Evolutionary conservation across 2,797 vertebrate species (phyloP).

Genomic region (Rhincodon typus): DNA sequence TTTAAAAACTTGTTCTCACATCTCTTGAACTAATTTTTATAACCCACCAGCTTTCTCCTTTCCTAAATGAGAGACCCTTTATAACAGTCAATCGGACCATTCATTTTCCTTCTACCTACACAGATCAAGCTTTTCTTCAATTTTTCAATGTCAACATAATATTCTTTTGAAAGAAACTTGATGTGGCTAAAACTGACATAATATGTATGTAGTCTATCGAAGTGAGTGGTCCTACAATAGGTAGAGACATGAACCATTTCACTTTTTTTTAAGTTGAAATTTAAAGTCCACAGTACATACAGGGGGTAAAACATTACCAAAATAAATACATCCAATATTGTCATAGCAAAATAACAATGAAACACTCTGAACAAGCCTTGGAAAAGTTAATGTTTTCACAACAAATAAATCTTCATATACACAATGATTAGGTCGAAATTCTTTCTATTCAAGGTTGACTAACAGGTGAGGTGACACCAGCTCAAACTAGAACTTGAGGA

Average conservation of each 20-base stretch:
- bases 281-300: not conserved
- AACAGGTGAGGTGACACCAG: not conserved
- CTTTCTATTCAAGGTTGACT: constrained; percentile 18
- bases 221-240: not conserved
- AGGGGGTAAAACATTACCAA: not conserved
- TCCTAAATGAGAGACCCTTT: not conserved
- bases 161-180: not conserved
- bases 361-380: constrained; percentile 15
- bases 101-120: not conserved
- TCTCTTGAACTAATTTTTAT: not conserved
- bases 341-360: constrained; percentile 26
- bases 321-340: constrained; percentile 26
- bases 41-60: not conserved
- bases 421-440: not conserved
- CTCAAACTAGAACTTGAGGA: not conserved
- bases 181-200: not conserved
- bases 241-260: not conserved
- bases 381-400: constrained; percentile 24
- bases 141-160: not conserved
- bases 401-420: not conserved
- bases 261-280: not conserved
- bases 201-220: not conserved
- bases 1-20: not conserved
- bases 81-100: not conserved
- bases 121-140: not conserved